Evolutionary conservation across 2,888 invertebrate genomes (phyloP), one percentile per base, ranked within the genome.

Genomic region (Meganola albula): DNA sequence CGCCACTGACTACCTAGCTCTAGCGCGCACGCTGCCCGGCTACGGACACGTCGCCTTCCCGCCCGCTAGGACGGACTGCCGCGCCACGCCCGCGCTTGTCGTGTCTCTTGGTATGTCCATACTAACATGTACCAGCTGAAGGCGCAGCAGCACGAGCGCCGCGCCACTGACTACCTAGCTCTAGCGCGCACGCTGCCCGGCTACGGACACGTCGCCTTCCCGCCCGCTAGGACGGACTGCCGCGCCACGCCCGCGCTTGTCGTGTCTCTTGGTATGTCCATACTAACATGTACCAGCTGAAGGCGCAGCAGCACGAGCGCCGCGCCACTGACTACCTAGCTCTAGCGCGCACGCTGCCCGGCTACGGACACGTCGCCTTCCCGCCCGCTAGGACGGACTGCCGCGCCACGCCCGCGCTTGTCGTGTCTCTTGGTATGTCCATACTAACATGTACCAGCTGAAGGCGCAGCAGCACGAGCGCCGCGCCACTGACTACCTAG

Each of bases 21-120:
- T 95, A 51, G 97, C 95, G 10, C 90, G 96, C 37, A 88, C 92
- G 48, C 85, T 98, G 55, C 93, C 95, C 31, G 99, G 98, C 27
- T 99, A 99, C 82, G 97, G 96, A 0, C 93, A 95, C 68, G 89
- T 98, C 8, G 93, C 95, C 28, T 98, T 99, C 85, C 99, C 99
- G 13, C 96, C 97, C 34, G 74, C 98, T 72, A 88, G 93, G 16
- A 96, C 97, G 78, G 97, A 97, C 87, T 54, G 63, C 34, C 29
- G 63, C 20, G 49, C 65, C 43, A 53, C 68, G 28, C 71, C 84
- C 93, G 96, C 87, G 87, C 92, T 47, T 91, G 95, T 86, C 91
- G 93, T 88, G 27, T 89, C 91, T 9, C 88, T 95, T 23, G 92
- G 93, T 68, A 67, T 87, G 66, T 51, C 1, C 3, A 16, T 16